phyloP scores from a whole-genome alignment of 2,888 invertebrate genomes.

The Uloborus plumipes region DNA sequence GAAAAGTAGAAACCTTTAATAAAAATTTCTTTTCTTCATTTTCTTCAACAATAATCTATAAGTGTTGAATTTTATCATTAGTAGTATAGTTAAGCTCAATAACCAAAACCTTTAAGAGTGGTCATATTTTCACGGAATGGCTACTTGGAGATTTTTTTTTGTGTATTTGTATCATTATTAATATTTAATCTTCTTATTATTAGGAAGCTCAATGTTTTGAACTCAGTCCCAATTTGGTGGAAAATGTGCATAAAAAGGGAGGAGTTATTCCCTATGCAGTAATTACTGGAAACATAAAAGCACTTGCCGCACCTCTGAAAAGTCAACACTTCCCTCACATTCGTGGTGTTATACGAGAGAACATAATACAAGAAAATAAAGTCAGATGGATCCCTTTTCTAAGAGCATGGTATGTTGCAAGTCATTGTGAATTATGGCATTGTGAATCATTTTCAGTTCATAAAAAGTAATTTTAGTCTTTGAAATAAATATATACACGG shows the following conservation, averaged over 20 bases:
- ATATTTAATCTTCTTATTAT: neutral
- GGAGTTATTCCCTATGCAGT: slow-evolving; percentile 82
- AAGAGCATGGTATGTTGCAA: slow-evolving; percentile 40
- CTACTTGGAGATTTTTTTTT: too few species aligned
- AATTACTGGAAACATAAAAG: slow-evolving; percentile 81
- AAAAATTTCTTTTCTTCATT: too few species aligned
- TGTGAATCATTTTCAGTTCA: neutral
- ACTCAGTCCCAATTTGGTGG: slow-evolving; percentile 18
- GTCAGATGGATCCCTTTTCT: slow-evolving; percentile 53
- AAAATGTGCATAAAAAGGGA: slow-evolving; percentile 69
- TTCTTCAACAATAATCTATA: too few species aligned
- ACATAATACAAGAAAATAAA: slow-evolving; percentile 49
- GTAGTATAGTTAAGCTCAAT: too few species aligned
- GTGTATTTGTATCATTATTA: neutral
- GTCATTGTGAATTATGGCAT: neutral
- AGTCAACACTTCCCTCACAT: slow-evolving; percentile 82
- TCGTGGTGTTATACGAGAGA: slow-evolving; percentile 83
- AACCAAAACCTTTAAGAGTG: too few species aligned
- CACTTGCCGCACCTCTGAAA: slow-evolving; percentile 81
- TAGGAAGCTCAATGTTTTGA: slow-evolving; percentile 41
- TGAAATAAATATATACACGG: too few species aligned
- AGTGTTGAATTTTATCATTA: too few species aligned
- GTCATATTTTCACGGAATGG: too few species aligned
- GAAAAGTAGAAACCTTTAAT: too few species aligned
- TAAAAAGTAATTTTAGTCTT: neutral